Conservation (phyloP, 2,888 invertebrate genomes). For the Belgica antarctica region DNA sequence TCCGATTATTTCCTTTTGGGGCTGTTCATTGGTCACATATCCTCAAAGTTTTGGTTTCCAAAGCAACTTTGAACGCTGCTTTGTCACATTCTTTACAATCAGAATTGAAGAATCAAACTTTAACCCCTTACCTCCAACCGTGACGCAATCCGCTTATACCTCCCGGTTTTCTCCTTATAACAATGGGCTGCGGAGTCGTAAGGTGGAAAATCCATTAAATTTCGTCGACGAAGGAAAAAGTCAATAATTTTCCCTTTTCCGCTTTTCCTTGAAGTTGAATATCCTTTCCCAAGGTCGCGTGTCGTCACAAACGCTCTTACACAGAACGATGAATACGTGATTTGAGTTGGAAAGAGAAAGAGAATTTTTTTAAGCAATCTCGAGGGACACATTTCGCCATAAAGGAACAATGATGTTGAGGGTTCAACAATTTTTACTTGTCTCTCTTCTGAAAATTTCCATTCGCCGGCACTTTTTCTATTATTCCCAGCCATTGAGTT, state of each 20-base stretch:
- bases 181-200: not conserved
- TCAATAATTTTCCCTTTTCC: constrained; percentile 23
- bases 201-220: constrained; percentile 16
- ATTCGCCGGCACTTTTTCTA: constrained; percentile 9
- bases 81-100: too few species aligned
- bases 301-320: not conserved
- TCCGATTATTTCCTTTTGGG: constrained; percentile 16
- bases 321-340: not conserved
- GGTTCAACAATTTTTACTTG: not conserved
- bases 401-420: constrained; percentile 13
- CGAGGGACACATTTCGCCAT: constrained; percentile 2
- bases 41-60: too few species aligned
- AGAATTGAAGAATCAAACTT: too few species aligned
- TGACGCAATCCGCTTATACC: too few species aligned
- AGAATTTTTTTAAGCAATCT: constrained; percentile 5
- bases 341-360: constrained; percentile 3
- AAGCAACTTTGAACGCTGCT: too few species aligned
- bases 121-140: too few species aligned
- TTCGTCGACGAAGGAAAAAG: constrained; percentile 9
- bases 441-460: too few species aligned
- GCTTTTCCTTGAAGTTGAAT: constrained; percentile 30
- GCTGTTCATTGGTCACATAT: too few species aligned
- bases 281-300: constrained; percentile 39
- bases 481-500: constrained; percentile 38
- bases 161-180: not conserved